Conservation (phyloP, 2,888 invertebrate species). For the Andrena dorsata region DNA sequence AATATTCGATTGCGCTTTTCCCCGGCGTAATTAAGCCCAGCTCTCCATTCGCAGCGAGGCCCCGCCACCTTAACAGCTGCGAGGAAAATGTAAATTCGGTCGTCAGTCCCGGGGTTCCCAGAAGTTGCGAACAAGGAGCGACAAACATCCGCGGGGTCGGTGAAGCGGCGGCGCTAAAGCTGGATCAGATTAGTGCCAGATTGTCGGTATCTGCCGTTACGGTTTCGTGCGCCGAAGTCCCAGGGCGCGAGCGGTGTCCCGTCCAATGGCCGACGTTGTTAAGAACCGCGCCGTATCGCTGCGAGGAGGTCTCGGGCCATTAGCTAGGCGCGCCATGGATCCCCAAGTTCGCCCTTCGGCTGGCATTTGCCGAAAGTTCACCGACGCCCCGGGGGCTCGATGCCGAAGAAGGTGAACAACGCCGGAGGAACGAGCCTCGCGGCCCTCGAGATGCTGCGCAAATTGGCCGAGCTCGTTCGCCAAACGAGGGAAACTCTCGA, state of each 20-base stretch:
- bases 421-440: not conserved
- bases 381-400: not conserved
- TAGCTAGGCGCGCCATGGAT: constrained; percentile 57
- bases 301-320: constrained; percentile 65
- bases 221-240: constrained; percentile 21
- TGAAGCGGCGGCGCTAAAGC: constrained; percentile 21
- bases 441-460: constrained; percentile 55
- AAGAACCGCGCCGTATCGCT: constrained; percentile 50
- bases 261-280: constrained; percentile 58
- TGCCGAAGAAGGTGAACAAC: not conserved
- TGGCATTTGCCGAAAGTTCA: constrained; percentile 73
- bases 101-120: not conserved
- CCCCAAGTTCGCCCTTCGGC: constrained; percentile 58
- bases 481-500: constrained; percentile 32
- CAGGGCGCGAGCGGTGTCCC: constrained; percentile 11
- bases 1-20: not conserved
- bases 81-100: constrained; percentile 6
- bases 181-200: constrained; percentile 38
- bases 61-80: not conserved
- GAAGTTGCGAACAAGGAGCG: not conserved
- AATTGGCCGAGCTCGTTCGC: constrained; percentile 66
- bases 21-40: not conserved
- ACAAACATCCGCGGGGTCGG: not conserved
- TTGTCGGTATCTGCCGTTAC: constrained; percentile 38
- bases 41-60: too few relatives aligned